Conservation (phyloP, 2,888 invertebrate species). For the Lasioglossum morio region DNA sequence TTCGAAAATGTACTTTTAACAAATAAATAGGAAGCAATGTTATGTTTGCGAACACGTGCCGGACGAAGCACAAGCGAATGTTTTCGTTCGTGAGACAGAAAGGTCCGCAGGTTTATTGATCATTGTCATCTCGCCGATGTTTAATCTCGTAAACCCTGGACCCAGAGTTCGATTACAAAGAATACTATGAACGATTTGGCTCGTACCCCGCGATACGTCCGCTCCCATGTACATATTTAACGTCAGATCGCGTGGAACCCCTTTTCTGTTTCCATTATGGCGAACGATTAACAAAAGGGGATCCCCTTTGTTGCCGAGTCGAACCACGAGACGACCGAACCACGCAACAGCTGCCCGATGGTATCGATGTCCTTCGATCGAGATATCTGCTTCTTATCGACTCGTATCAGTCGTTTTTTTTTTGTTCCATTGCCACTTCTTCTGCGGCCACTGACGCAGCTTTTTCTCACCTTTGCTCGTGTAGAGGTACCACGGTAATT, state of each 20-base stretch:
- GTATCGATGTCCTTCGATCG: conserved; percentile 71
- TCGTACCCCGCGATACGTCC: conserved; percentile 43
- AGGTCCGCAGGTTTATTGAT: background rate
- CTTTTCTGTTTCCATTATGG: conserved; percentile 65
- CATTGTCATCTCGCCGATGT: background rate
- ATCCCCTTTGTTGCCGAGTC: conserved; percentile 74
- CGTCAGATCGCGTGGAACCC: conserved; percentile 68
- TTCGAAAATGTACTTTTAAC: too few species aligned
- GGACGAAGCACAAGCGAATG: background rate
- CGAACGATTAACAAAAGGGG: conserved; percentile 67
- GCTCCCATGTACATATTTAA: conserved; percentile 62
- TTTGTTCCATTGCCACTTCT: background rate
- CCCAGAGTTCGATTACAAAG: conserved; percentile 41
- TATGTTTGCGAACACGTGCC: background rate
- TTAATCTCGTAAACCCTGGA: conserved; percentile 20
- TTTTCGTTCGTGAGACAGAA: background rate
- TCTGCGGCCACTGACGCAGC: conserved; percentile 6
- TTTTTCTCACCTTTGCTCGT: background rate
- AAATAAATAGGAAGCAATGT: background rate
- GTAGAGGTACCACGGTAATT: background rate
- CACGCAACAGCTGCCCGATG: conserved; percentile 77
- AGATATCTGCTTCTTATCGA: conserved; percentile 49
- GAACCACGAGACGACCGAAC: conserved; percentile 67
- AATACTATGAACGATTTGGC: conserved; percentile 25
- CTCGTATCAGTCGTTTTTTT: background rate